Conservation (phyloP, 2,888 invertebrate species). For the Trypoxylon attenuatum region DNA sequence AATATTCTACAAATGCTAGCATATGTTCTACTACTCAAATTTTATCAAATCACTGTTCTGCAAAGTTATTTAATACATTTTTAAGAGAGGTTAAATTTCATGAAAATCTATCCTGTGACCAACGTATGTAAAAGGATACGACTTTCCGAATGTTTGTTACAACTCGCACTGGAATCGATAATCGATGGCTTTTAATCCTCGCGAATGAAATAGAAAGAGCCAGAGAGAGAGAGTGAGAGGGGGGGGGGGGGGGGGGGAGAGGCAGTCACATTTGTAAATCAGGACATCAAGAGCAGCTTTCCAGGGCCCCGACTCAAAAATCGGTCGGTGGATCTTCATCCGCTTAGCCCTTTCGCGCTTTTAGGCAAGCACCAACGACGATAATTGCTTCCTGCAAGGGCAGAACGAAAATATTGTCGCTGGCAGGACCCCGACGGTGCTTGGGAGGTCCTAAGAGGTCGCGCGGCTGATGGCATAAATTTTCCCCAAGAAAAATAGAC, state of each 20-base stretch:
- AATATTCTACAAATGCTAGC: too few species aligned
- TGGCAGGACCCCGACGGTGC: constrained; percentile 35
- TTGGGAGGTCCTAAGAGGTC: too few species aligned
- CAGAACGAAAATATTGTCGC: constrained; percentile 66
- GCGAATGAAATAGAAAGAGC: too few species aligned
- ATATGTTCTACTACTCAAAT: too few species aligned
- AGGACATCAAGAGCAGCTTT: neutral
- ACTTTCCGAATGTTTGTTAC: too few species aligned
- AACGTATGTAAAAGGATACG: too few species aligned
- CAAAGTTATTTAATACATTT: too few species aligned
- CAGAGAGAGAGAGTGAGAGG: neutral
- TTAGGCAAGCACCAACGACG: constrained; percentile 34
- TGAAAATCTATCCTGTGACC: too few species aligned
- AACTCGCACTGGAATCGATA: constrained; percentile 17
- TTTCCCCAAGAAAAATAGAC: constrained; percentile 69
- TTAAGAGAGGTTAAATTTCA: too few species aligned
- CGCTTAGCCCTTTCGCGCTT: constrained; percentile 41
- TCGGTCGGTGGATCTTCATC: constrained; percentile 36
- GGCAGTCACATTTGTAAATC: constrained; percentile 5
- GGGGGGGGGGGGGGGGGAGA: neutral
- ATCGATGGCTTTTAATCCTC: neutral
- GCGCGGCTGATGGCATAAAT: constrained; percentile 67
- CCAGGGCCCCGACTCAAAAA: constrained; percentile 28
- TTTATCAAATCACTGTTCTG: too few species aligned
- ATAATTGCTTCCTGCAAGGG: constrained; percentile 56